phyloP scores from a whole-genome alignment of 2,888 invertebrate species.

The Conistra vaccinii region DNA sequence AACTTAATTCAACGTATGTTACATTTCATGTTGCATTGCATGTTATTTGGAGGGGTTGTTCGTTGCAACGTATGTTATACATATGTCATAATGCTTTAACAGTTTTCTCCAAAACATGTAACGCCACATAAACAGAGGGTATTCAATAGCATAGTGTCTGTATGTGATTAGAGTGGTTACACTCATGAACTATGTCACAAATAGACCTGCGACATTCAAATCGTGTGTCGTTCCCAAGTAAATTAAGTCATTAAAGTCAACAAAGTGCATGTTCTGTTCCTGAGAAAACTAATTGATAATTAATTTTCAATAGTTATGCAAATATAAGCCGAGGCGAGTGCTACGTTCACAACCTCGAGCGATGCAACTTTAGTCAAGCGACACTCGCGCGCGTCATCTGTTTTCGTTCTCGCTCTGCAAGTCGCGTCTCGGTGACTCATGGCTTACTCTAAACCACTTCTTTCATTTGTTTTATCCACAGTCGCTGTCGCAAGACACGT shows the following conservation, averaged over 20 bases:
- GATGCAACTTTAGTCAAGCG: background rate
- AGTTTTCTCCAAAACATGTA: too few relatives aligned
- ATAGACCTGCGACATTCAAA: too few relatives aligned
- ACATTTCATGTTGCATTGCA: background rate
- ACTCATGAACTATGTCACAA: background rate
- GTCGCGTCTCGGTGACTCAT: too few relatives aligned
- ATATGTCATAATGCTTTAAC: background rate
- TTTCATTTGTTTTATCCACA: too few relatives aligned
- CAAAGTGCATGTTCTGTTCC: slow-evolving; percentile 1
- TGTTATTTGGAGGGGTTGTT: background rate
- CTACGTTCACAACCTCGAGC: too few relatives aligned
- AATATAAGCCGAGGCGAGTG: background rate
- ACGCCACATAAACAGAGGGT: too few relatives aligned
- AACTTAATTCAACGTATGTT: background rate
- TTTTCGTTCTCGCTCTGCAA: background rate
- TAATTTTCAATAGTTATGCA: background rate
- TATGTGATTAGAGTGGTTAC: background rate
- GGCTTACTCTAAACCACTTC: too few relatives aligned
- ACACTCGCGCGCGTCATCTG: too few relatives aligned
- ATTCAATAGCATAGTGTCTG: background rate
- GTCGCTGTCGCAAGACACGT: too few relatives aligned
- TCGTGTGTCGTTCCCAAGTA: slow-evolving; percentile 4
- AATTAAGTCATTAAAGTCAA: slow-evolving; percentile 2
- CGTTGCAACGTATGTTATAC: background rate
- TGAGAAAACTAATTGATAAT: background rate